Percentiles rank a stretch among this genome's conserved stretches.
phyloP scores from a whole-genome alignment of 2,797 vertebrate species.

The Rhynchotus rufescens region DNA sequence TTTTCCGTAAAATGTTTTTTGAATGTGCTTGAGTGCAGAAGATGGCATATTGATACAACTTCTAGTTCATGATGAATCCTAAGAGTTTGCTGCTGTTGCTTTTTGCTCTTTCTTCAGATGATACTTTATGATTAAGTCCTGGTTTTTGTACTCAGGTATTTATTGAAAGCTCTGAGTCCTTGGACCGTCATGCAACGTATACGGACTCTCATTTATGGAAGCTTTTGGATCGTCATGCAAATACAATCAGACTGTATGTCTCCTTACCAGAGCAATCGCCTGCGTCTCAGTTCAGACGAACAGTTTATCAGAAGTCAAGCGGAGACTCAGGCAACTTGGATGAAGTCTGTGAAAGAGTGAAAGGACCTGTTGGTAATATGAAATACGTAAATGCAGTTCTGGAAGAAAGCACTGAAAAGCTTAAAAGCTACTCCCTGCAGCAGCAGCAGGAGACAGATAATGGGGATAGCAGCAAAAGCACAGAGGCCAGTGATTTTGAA shows the following conservation, averaged over 20 bases:
- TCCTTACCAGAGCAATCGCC: constrained; percentile 94
- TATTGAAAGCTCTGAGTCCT: constrained; percentile 93
- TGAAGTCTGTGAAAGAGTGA: constrained; percentile 85
- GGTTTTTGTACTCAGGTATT: constrained; percentile 86
- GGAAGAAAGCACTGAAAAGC: constrained; percentile 97
- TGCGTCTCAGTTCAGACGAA: constrained; percentile 86
- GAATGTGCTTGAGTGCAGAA: not conserved
- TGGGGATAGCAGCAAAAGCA: constrained; percentile 95
- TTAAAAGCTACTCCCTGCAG: constrained; percentile 94
- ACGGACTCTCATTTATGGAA: constrained; percentile 96
- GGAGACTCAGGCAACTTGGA: constrained; percentile 81
- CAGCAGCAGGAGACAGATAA: constrained; percentile 89
- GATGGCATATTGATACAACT: not conserved
- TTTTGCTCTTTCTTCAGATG: not conserved
- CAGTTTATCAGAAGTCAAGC: constrained; percentile 85
- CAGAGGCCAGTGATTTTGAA: constrained; percentile 95
- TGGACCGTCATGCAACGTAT: constrained; percentile 90
- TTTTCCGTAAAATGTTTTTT: not conserved
- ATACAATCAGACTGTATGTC: constrained; percentile 94
- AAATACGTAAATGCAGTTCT: constrained; percentile 97
- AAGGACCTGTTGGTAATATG: constrained; percentile 81
- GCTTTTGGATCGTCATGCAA: constrained; percentile 95
- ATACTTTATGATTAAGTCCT: not conserved
- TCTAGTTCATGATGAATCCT: not conserved
- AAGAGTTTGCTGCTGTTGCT: not conserved